Evolutionary conservation across 2,113 vertebrate species (phyloP).

Genomic region (Elaphurus davidianus): DNA sequence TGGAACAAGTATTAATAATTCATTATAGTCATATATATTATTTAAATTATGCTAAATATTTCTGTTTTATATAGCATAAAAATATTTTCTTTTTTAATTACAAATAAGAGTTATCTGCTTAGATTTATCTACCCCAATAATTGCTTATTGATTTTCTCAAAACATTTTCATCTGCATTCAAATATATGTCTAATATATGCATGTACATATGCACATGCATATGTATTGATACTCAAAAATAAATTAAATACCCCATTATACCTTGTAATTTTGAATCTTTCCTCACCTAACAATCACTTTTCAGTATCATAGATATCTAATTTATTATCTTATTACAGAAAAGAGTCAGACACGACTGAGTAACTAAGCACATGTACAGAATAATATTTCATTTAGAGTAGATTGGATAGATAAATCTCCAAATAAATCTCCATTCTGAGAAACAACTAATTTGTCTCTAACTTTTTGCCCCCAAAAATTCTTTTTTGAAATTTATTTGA

Average conservation of each 20-base stretch:
- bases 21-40: neutral
- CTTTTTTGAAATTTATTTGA: neutral
- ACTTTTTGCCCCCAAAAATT: neutral
- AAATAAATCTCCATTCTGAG: neutral
- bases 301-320: neutral
- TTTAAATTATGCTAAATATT: neutral
- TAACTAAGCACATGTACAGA: neutral
- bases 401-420: neutral
- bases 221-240: neutral
- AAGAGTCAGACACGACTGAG: neutral
- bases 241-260: neutral
- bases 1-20: neutral
- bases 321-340: neutral
- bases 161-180: neutral
- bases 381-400: neutral
- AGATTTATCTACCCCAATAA: neutral
- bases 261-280: neutral
- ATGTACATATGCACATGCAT: neutral
- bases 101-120: neutral
- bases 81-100: neutral
- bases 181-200: neutral
- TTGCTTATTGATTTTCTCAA: neutral
- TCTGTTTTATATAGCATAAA: neutral
- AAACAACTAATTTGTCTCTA: neutral
- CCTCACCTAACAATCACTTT: neutral